These are phyloP conservation scores for Trissolcus brochymenae DNA, from an alignment of 2,888 invertebrate genomes.

Conservation along the genomic window DNA sequence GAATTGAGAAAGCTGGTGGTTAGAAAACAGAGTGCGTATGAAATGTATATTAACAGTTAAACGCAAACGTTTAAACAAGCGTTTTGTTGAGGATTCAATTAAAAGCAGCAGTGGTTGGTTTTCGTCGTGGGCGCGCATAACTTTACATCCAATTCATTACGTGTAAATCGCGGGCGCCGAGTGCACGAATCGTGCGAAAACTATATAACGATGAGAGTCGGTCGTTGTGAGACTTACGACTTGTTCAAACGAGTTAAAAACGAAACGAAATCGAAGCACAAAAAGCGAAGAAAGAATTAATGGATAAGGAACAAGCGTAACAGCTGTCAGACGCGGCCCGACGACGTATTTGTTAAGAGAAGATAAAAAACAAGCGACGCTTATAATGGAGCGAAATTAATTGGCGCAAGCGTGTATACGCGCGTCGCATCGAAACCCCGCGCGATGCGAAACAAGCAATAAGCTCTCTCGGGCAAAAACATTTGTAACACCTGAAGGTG, in stretches of 20 bases:
- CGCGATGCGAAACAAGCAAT: conserved; percentile 11
- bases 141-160: conserved; percentile 39
- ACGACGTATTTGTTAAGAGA: conserved; percentile 22
- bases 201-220: conserved; percentile 13
- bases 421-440: not conserved
- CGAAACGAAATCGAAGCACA: conserved; percentile 14
- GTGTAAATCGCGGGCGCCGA: conserved; percentile 1
- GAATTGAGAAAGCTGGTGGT: not conserved
- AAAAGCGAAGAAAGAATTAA: conserved; percentile 8
- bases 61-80: conserved; percentile 25
- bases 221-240: conserved; percentile 12
- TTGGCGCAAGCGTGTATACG: conserved; percentile 8
- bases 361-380: conserved; percentile 25
- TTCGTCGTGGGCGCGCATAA: conserved; percentile 23
- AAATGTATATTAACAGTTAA: conserved; percentile 9
- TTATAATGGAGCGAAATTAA: conserved; percentile 31
- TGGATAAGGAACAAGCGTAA: not conserved
- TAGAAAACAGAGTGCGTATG: no score
- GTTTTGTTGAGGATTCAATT: conserved; percentile 26
- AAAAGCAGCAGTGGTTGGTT: conserved; percentile 23
- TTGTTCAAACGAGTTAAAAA: conserved; percentile 17
- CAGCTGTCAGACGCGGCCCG: not conserved
- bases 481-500: conserved; percentile 30
- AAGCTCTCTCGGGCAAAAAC: conserved; percentile 8
- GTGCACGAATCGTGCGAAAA: conserved; percentile 33